Base-by-base conservation (phyloP, 2,797 vertebrate species). In the Melanogrammus aeglefinus region DNA sequence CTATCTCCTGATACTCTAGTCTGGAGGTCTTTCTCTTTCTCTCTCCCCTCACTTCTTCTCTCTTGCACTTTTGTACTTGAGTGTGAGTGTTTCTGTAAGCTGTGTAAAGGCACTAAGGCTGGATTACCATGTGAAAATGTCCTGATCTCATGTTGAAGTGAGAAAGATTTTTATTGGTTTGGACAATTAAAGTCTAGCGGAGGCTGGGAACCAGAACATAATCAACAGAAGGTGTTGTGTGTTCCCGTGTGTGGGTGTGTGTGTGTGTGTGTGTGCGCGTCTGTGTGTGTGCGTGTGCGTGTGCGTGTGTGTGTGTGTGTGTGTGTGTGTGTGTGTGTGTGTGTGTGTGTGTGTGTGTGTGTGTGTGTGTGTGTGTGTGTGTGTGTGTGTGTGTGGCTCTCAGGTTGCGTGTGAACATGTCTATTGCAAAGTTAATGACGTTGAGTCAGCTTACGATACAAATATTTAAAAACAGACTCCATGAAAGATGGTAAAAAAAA, bases 121-220 rank as follows among this genome's bases (percentile, higher is more conserved):
- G 86, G 79, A 92, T 92, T 91, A 76, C 72, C 63, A 71, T 74
- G 90, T 91, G 36, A 91, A 92, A 91, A 90, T 91, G 91, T 91
- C 79, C 92, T 92, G 90, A 91, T 91, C 80, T 92, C 78, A 83
- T 79, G 77, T 73, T 69, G 76, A 79, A 87, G 79, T 80, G 80
- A 86, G 86, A 84, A 82, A 85, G 80, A 90, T 88, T 63, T 63
- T 87, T 84, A 91, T 91, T 87, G 82, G 80, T 85, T 82, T 57
- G 88, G 90, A 92, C 85, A 90, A 85, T 92, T 12, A 27, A 77
- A 84, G 78, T 63, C 51, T 47, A 77, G 75, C 75, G 72, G 84
- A 83, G 73, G 74, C 83, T 83, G 77, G 66, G 69, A 81, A 78
- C 73, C 80, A 78, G 82, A 86, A 84, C 77, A 81, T 75, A 86